These are phyloP conservation scores for Mormyrus iriodes DNA, from an alignment of 2,113 vertebrate genomes.

Conservation along the genomic window DNA sequence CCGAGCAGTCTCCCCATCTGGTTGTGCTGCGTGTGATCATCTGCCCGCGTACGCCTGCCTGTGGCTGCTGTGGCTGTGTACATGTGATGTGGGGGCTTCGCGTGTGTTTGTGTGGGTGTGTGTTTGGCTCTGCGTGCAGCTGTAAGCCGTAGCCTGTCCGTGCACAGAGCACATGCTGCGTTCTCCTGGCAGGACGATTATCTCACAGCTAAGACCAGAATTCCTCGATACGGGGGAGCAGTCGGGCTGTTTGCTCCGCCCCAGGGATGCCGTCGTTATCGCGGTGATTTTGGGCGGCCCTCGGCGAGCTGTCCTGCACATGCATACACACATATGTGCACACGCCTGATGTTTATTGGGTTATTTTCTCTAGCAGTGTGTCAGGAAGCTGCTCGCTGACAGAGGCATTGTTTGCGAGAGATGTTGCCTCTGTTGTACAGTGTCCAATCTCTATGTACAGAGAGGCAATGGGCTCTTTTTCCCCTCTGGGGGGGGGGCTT, in stretches of 20 bases:
- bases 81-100: background rate
- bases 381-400: background rate
- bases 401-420: background rate
- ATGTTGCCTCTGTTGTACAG: background rate
- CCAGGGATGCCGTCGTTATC: background rate
- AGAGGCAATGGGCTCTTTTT: background rate
- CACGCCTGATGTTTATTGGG: background rate
- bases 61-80: background rate
- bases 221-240: background rate
- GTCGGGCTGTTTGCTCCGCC: background rate
- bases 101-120: background rate
- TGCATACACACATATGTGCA: background rate
- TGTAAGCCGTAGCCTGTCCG: background rate
- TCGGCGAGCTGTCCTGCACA: background rate
- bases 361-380: background rate
- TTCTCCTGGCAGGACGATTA: background rate
- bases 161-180: background rate
- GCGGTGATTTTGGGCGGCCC: background rate
- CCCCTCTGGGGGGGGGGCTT: conserved; percentile 6
- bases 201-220: background rate
- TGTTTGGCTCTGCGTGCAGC: background rate
- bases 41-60: conserved; percentile 11
- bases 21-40: background rate
- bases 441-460: background rate
- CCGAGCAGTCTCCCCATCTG: background rate